These are phyloP conservation scores for Brienomyrus brachyistius DNA, from an alignment of 2,113 vertebrate genomes.

Conservation along the genomic window DNA sequence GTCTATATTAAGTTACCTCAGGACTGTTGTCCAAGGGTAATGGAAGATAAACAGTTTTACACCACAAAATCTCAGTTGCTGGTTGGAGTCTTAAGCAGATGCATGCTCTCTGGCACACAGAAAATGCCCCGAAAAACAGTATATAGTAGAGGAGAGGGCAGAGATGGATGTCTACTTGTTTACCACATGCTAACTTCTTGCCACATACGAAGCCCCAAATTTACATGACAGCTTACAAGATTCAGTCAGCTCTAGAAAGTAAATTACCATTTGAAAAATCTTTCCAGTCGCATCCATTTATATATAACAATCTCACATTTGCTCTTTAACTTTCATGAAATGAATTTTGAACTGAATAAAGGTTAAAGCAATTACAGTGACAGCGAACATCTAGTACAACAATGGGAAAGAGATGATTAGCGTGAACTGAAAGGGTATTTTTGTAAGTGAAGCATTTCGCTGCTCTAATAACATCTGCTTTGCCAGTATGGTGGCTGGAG, in stretches of 20 bases:
- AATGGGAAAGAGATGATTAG: slow-evolving; percentile 16
- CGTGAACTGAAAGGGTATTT: slow-evolving; percentile 6
- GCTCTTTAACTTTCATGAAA: slow-evolving; percentile 7
- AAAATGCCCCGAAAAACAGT: neutral
- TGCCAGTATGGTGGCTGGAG: neutral
- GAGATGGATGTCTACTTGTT: neutral
- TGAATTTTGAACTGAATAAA: slow-evolving; percentile 19
- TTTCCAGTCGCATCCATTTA: slow-evolving; percentile 12
- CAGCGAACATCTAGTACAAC: slow-evolving; percentile 10
- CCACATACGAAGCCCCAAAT: neutral
- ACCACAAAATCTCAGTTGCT: neutral
- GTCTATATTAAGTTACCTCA: neutral
- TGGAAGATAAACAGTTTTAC: neutral
- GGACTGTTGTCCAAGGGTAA: neutral
- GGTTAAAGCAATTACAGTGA: slow-evolving; percentile 21
- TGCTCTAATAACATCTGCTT: slow-evolving; percentile 9
- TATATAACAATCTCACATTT: slow-evolving; percentile 13
- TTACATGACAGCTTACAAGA: slow-evolving; percentile 7
- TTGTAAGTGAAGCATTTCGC: slow-evolving; percentile 10
- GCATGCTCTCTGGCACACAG: neutral
- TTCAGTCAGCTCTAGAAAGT: neutral
- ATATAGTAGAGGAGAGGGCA: neutral
- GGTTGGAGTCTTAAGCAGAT: neutral
- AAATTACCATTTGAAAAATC: slow-evolving; percentile 11
- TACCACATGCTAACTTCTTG: neutral